These are phyloP conservation scores for Crossaster papposus DNA, from an alignment of 53 echinoderm and acorn worm genomes.

Conservation along the genomic window DNA sequence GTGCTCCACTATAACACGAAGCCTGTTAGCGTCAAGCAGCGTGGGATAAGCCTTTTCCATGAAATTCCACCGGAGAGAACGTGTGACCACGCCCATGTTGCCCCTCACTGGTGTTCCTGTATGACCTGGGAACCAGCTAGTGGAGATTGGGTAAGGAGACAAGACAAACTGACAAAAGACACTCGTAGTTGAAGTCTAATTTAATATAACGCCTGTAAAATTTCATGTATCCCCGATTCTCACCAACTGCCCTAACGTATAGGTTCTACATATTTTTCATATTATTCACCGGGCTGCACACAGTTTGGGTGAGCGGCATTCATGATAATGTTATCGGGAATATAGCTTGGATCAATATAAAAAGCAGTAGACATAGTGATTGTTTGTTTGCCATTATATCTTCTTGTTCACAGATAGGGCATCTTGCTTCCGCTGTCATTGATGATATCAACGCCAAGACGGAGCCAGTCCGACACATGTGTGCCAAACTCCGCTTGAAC, in stretches of 20 bases:
- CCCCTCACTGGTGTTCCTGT: conserved; percentile 68
- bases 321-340: too few species aligned
- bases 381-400: not conserved
- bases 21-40: conserved; percentile 1
- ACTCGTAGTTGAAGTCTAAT: too few species aligned
- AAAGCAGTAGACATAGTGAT: not conserved
- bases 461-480: conserved; percentile 38
- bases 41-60: conserved; percentile 63
- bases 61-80: conserved; percentile 58
- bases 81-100: conserved; percentile 54
- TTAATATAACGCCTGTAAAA: too few species aligned
- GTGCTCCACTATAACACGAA: conserved; percentile 36
- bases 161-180: too few species aligned
- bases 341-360: not conserved
- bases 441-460: conserved; percentile 37
- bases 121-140: conserved; percentile 56
- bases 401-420: conserved; percentile 32
- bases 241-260: too few species aligned
- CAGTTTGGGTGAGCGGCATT: too few species aligned
- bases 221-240: too few species aligned
- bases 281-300: too few species aligned
- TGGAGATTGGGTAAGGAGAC: not conserved
- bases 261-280: too few species aligned
- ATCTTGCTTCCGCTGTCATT: conserved; percentile 28
- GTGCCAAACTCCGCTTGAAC: conserved; percentile 42